A percentile compares a stretch with the other conserved stretches of the same genome.
Evolutionary conservation across 53 echinoderm and acorn worm genomes (phyloP).

Genomic region (Hippasteria phrygiana): DNA sequence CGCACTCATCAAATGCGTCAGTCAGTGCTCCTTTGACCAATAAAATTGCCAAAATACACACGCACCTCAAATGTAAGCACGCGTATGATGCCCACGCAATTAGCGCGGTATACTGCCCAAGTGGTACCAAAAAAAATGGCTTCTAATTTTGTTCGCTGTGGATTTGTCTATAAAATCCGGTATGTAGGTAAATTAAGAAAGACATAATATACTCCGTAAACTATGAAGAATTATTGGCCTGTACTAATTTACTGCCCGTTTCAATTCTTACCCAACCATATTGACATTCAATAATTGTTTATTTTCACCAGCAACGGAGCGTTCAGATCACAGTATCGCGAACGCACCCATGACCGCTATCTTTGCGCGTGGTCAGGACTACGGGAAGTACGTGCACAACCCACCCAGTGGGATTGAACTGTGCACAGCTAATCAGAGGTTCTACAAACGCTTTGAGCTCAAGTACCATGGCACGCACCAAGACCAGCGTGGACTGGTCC

Average conservation of each 20-base stretch:
- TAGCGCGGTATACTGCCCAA: too few species aligned
- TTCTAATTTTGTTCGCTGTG: too few species aligned
- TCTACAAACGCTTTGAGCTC: slow-evolving; percentile 83
- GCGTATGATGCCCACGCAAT: too few species aligned
- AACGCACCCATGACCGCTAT: slow-evolving; percentile 75
- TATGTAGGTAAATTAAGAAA: too few species aligned
- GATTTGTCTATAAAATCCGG: too few species aligned
- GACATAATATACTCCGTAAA: too few species aligned
- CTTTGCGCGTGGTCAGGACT: slow-evolving; percentile 93
- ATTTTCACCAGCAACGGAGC: slow-evolving; percentile 62
- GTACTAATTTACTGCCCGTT: neutral
- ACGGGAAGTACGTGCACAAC: slow-evolving; percentile 74
- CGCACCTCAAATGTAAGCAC: too few species aligned
- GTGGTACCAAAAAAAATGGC: too few species aligned
- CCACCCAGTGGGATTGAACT: slow-evolving; percentile 85
- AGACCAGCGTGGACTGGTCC: slow-evolving; percentile 76
- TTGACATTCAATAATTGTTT: neutral
- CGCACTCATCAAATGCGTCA: too few species aligned
- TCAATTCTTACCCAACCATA: neutral
- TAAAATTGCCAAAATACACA: too few species aligned
- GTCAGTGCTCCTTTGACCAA: too few species aligned
- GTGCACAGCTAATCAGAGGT: slow-evolving; percentile 68
- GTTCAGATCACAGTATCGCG: slow-evolving; percentile 79
- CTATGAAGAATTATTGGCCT: neutral
- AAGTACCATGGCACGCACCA: slow-evolving; percentile 88